These are phyloP conservation scores for Trematomus loennbergii DNA, from an alignment of 2,113 vertebrate genomes.

Conservation along the genomic window DNA sequence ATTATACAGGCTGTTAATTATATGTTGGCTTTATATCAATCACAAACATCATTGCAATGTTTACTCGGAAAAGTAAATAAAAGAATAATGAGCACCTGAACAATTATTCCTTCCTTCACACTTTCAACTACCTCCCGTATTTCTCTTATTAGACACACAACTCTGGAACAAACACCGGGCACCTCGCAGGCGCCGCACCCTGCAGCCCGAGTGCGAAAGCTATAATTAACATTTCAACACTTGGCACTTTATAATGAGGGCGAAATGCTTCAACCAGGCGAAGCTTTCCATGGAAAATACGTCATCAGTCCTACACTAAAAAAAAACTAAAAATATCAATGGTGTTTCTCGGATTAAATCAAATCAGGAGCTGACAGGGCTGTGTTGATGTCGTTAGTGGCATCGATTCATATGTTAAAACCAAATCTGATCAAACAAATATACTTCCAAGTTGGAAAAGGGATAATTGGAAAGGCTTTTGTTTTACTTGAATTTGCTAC, in stretches of 20 bases:
- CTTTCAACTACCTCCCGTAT: neutral
- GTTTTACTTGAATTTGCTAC: too few species aligned
- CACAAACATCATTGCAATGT: too few species aligned
- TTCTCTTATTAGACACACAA: slow-evolving; percentile 16
- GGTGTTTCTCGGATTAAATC: neutral
- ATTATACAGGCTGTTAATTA: neutral
- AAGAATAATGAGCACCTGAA: neutral
- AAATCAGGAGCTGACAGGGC: neutral
- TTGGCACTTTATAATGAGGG: neutral
- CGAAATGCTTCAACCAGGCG: neutral
- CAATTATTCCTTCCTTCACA: slow-evolving; percentile 1
- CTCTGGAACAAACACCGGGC: neutral
- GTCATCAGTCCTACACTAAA: too few species aligned
- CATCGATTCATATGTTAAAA: neutral
- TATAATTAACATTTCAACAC: slow-evolving; percentile 23
- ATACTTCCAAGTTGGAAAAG: neutral
- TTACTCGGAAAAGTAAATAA: neutral
- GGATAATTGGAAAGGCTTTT: too few species aligned
- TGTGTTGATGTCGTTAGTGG: neutral
- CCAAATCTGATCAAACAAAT: neutral
- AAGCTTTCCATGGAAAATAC: neutral
- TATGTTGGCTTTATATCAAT: neutral
- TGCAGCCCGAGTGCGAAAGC: neutral
- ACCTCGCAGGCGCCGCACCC: neutral
- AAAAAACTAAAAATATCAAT: neutral